These are phyloP conservation scores for Apamea monoglypha DNA, from an alignment of 2,888 invertebrate species.

Conservation along the genomic window DNA sequence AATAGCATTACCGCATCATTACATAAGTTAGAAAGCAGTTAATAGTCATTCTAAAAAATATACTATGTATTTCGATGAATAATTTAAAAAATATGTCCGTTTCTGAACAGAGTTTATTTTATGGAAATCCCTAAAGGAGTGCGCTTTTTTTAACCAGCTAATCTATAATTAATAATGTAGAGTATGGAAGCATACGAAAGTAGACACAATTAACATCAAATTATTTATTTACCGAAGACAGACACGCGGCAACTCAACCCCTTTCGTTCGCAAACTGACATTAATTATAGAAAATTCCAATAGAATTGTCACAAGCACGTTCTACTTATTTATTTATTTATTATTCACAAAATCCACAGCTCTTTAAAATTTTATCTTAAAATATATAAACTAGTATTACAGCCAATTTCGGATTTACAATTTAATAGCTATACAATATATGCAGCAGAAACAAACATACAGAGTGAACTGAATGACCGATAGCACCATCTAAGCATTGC, in stretches of 20 bases:
- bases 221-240: constrained; percentile 14
- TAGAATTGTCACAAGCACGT: constrained; percentile 37
- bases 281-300: constrained; percentile 32
- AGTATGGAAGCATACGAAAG: too few species aligned
- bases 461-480: too few species aligned
- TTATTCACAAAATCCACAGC: too few species aligned
- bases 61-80: neutral
- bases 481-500: too few species aligned
- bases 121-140: neutral
- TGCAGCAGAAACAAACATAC: too few species aligned
- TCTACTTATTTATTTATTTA: too few species aligned
- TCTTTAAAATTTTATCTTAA: too few species aligned
- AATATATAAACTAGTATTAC: too few species aligned
- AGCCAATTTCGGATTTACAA: too few species aligned
- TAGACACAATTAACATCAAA: neutral
- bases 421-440: too few species aligned
- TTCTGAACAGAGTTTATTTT: neutral
- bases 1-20: neutral
- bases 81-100: neutral
- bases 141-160: neutral
- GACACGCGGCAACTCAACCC: neutral
- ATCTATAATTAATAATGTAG: neutral
- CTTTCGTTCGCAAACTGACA: constrained; percentile 8
- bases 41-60: neutral
- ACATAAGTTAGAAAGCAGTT: neutral